Conservation (phyloP, 2,888 invertebrate genomes). For the Eumerus sabulonum region DNA sequence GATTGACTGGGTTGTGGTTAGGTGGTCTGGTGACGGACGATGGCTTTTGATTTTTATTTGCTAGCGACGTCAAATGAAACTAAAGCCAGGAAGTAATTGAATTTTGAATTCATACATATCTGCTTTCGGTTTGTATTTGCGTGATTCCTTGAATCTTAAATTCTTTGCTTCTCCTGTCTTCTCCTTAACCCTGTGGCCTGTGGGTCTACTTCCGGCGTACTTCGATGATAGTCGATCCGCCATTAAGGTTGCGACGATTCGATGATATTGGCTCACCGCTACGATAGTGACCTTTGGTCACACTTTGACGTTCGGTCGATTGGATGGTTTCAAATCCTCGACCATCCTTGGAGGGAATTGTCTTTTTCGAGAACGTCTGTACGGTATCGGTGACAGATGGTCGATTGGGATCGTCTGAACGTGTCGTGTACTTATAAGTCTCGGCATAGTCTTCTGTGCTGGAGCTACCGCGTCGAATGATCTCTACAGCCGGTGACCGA, state of each 20-base stretch:
- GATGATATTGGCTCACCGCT: slow-evolving; percentile 79
- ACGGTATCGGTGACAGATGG: slow-evolving; percentile 86
- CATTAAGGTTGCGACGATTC: slow-evolving; percentile 74
- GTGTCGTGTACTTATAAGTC: slow-evolving; percentile 85
- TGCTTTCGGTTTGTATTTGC: slow-evolving; percentile 55
- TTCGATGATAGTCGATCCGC: slow-evolving; percentile 83
- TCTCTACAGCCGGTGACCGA: slow-evolving; percentile 77
- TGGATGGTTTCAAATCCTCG: slow-evolving; percentile 85
- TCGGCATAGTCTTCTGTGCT: slow-evolving; percentile 86
- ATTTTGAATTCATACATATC: slow-evolving; percentile 65
- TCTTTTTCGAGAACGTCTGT: slow-evolving; percentile 85
- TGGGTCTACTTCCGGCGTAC: slow-evolving; percentile 79
- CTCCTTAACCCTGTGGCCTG: slow-evolving; percentile 12
- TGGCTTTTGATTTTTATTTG: slow-evolving; percentile 78
- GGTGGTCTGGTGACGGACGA: slow-evolving; percentile 9
- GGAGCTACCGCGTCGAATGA: slow-evolving; percentile 83
- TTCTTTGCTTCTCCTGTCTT: slow-evolving; percentile 22
- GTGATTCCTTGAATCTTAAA: slow-evolving; percentile 50
- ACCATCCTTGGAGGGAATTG: slow-evolving; percentile 83
- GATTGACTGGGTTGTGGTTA: slow-evolving; percentile 24
- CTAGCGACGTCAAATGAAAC: slow-evolving; percentile 78
- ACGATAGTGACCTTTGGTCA: slow-evolving; percentile 83
- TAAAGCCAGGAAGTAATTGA: slow-evolving; percentile 75
- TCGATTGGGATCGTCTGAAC: slow-evolving; percentile 83
- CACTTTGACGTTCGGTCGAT: slow-evolving; percentile 85